Conservation (phyloP, 2,888 invertebrate genomes). For the Odiellus spinosus region DNA sequence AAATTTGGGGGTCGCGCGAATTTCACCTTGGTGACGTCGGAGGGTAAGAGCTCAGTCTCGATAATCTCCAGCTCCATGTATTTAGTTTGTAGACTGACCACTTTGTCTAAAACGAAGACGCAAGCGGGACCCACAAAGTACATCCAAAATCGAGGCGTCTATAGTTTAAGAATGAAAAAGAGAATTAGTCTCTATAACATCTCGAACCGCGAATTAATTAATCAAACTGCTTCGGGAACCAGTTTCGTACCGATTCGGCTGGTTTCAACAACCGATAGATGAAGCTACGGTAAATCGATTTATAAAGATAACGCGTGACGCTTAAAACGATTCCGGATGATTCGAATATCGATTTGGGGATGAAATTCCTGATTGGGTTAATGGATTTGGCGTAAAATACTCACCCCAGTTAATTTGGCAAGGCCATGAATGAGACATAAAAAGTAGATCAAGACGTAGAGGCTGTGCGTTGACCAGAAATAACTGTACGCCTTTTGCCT, state of each 20-base stretch:
- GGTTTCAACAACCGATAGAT: too few species aligned
- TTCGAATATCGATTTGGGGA: too few species aligned
- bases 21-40: constrained; percentile 49
- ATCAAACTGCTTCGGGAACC: not conserved
- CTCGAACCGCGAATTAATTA: not conserved
- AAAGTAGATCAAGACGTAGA: constrained; percentile 70
- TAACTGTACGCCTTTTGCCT: constrained; percentile 85
- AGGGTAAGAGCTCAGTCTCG: constrained; percentile 81
- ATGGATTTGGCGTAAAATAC: constrained; percentile 11
- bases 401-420: constrained; percentile 71
- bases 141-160: constrained; percentile 69
- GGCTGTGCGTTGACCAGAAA: constrained; percentile 84
- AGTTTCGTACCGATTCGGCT: too few species aligned
- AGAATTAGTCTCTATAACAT: not conserved
- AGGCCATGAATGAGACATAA: constrained; percentile 76
- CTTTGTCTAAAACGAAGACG: constrained; percentile 76
- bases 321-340: too few species aligned
- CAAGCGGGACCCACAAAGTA: constrained; percentile 83
- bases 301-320: too few species aligned
- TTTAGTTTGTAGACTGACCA: constrained; percentile 74
- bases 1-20: constrained; percentile 90
- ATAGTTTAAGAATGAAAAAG: constrained; percentile 2
- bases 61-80: constrained; percentile 83
- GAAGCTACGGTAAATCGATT: too few species aligned
- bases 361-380: too few species aligned